Percentiles rank a stretch among this genome's conserved stretches.
phyloP scores from a whole-genome alignment of 2,797 vertebrate genomes.

The Karalla daura region DNA sequence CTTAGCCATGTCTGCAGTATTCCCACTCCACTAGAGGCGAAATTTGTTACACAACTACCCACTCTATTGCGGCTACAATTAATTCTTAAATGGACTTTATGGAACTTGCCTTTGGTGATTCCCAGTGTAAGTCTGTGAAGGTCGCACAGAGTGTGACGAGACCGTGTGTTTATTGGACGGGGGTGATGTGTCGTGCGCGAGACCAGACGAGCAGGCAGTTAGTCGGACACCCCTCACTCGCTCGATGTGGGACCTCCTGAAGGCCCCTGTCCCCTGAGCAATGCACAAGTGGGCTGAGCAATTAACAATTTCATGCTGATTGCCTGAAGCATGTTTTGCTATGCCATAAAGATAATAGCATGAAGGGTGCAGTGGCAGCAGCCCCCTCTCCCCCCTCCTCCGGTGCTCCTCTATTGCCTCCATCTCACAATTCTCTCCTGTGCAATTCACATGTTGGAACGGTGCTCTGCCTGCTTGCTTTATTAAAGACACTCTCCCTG shows the following conservation, averaged over 20 bases:
- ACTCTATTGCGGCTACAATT: conserved; percentile 22
- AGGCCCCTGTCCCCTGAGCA: conserved; percentile 87
- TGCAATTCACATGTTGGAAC: conserved; percentile 80
- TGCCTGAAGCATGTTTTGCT: conserved; percentile 92
- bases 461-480: conserved; percentile 78
- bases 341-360: conserved; percentile 91
- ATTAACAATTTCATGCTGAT: conserved; percentile 95
- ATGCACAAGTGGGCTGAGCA: conserved; percentile 89
- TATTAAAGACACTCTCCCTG: conserved; percentile 82
- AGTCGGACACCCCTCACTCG: conserved; percentile 70
- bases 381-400: conserved; percentile 61
- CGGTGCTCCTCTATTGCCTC: conserved; percentile 80
- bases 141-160: conserved; percentile 47
- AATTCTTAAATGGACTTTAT: conserved; percentile 44
- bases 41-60: conserved; percentile 28
- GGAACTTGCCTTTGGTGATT: conserved; percentile 48
- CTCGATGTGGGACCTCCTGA: conserved; percentile 82
- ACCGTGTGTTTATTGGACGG: conserved; percentile 37
- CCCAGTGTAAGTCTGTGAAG: conserved; percentile 52
- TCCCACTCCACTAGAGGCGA: conserved; percentile 2
- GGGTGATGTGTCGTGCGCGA: conserved; percentile 30
- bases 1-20: background rate
- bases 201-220: conserved; percentile 72
- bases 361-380: conserved; percentile 77
- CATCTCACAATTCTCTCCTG: conserved; percentile 82